A percentile compares a stretch with the other conserved stretches of the same genome.
phyloP scores from a whole-genome alignment of 2,888 invertebrate genomes.

The Ichneumon xanthorius region DNA sequence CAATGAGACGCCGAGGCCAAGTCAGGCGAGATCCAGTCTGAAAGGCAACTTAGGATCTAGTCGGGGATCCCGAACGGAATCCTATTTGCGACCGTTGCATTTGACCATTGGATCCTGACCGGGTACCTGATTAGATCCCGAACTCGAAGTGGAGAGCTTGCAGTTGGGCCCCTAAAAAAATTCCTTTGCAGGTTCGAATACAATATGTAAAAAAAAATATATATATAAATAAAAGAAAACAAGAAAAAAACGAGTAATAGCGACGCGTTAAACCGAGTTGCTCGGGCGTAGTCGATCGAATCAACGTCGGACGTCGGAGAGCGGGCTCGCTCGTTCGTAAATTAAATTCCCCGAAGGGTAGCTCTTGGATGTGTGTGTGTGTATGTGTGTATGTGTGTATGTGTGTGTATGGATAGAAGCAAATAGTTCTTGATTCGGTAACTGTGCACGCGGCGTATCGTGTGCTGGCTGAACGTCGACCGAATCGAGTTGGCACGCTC shows the following conservation, averaged over 20 bases:
- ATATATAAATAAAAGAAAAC: too few relatives aligned
- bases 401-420: slow-evolving; percentile 44
- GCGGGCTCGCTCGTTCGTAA: slow-evolving; percentile 61
- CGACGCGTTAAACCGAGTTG: slow-evolving; percentile 63
- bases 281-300: slow-evolving; percentile 59
- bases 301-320: slow-evolving; percentile 58
- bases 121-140: too few relatives aligned
- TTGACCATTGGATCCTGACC: too few relatives aligned
- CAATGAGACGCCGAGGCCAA: slow-evolving; percentile 4
- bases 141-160: too few relatives aligned
- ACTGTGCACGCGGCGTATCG: slow-evolving; percentile 60
- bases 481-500: slow-evolving; percentile 65
- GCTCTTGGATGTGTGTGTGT: slow-evolving; percentile 20
- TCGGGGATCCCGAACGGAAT: too few relatives aligned
- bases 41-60: too few relatives aligned
- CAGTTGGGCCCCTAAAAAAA: too few relatives aligned
- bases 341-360: slow-evolving; percentile 60
- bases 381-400: slow-evolving; percentile 23
- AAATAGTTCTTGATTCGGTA: slow-evolving; percentile 66
- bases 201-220: slow-evolving; percentile 13
- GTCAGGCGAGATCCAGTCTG: not conserved
- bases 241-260: slow-evolving; percentile 36
- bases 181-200: not conserved
- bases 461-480: slow-evolving; percentile 52
- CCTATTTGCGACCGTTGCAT: too few relatives aligned